Conservation (phyloP, 2,888 invertebrate genomes). For the Venustoraphidia nigricollis region DNA sequence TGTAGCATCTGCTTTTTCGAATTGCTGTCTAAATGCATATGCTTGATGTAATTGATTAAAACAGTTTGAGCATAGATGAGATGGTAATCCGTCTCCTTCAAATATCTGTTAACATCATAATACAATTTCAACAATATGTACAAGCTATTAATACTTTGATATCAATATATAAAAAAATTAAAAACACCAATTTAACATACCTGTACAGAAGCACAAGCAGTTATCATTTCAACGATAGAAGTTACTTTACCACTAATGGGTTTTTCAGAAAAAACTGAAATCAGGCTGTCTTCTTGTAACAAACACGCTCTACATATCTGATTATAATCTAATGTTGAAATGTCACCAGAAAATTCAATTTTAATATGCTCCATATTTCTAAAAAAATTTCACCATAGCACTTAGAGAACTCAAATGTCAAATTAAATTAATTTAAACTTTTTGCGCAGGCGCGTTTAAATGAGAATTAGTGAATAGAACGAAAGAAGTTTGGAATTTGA, state of each 20-base stretch:
- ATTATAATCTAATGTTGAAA: conserved; percentile 8
- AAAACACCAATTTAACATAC: no score
- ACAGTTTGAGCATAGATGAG: neutral
- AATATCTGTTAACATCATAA: neutral
- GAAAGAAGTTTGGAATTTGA: no score
- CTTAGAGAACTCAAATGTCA: no score
- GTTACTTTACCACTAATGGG: conserved; percentile 16
- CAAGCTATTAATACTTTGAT: conserved; percentile 10
- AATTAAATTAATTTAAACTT: no score
- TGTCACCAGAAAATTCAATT: no score
- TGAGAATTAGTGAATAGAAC: no score
- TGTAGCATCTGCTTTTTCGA: neutral
- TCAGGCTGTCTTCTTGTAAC: conserved; percentile 18
- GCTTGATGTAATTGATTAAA: conserved; percentile 1
- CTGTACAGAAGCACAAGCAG: conserved; percentile 25
- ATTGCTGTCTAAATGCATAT: neutral
- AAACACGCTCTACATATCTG: conserved; percentile 29
- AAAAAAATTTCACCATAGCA: no score
- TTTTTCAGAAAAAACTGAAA: conserved; percentile 23
- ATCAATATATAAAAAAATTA: no score
- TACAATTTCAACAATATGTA: conserved; percentile 12
- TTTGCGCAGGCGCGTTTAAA: no score
- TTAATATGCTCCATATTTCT: no score
- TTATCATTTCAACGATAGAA: conserved; percentile 25
- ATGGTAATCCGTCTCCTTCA: neutral